Evolutionary conservation across 2,113 vertebrate species (phyloP), one percentile per base, ranked within the genome.

Genomic region (Hirundichthys speculiger): DNA sequence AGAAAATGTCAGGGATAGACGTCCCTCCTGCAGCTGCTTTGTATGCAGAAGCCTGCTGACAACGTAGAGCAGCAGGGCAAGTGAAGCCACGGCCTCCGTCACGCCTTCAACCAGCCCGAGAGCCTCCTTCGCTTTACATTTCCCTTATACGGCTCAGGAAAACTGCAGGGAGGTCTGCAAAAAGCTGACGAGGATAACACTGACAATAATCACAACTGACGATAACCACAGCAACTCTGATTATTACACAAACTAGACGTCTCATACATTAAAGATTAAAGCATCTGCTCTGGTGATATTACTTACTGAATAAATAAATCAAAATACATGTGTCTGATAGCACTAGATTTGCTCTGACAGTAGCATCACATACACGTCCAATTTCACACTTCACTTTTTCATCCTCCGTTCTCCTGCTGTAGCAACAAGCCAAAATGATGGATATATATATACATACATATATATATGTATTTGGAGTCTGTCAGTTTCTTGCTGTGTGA

Each of bases 1-100:
- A 68, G 49, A 60, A 68, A 63, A 55, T 40, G 59, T 64, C 4
- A 6, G 41, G 19, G 68, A 51, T 16, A 43, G 51, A 67, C 67
- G 41, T 71, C 49, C 39, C 69, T 63, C 24, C 61, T 45, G 59
- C 48, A 48, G 56, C 82, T 82, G 75, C 48, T 85, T 77, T 74
- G 70, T 74, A 85, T 85, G 74, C 83, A 68, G 18, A 43, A 52
- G 51, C n/a, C 11, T 30, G 57, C 42, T 38, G 69, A 59, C 57
- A 27, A 24, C 47, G 30, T 43, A 38, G 54, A 57, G 50, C 58
- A 51, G 59, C 40, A 2, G 74, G 66, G 50, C 50, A 47, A 68
- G 41, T 4, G 51, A 18, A 64, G 66, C 41, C 47, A 0, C 12
- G 59, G 51, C 77, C 74, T 75, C 56, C 20, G 47, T 69, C 68